These are phyloP conservation scores for Rotaria sp. DNA, from an alignment of 2,888 invertebrate species.

Conservation along the genomic window DNA sequence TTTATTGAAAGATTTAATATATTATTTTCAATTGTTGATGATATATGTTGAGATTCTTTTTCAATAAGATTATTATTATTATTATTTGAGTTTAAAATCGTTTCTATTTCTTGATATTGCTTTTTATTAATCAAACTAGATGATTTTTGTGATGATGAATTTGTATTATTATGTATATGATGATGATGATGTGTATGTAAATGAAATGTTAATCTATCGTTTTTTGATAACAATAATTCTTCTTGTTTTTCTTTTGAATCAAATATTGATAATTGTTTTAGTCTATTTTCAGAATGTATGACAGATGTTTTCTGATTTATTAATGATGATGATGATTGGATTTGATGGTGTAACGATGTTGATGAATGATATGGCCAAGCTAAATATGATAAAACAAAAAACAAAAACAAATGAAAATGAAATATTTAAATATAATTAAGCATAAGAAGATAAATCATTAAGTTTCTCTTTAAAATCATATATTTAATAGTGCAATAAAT, in stretches of 20 bases:
- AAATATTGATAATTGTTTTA: too few species aligned
- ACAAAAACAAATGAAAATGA: too few species aligned
- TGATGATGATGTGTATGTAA: conserved; percentile 30
- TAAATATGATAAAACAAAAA: not conserved
- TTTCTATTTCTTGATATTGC: not conserved
- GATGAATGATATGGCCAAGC: not conserved
- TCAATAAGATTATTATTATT: not conserved
- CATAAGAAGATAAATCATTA: too few species aligned
- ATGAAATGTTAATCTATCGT: not conserved
- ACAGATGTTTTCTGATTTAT: too few species aligned
- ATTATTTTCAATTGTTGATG: not conserved
- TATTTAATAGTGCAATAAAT: not conserved
- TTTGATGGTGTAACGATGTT: not conserved
- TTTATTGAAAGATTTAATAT: not conserved
- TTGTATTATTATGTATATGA: not conserved
- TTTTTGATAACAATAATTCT: not conserved
- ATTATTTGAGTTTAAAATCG: not conserved
- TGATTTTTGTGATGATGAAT: not conserved
- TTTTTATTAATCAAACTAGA: not conserved
- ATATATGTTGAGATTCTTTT: not conserved
- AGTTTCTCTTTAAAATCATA: not conserved
- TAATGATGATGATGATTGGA: not conserved
- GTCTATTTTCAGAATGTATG: too few species aligned
- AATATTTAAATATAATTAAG: too few species aligned
- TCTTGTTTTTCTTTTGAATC: not conserved